Percentiles rank a stretch among this genome's conserved stretches.
Evolutionary conservation across 64 coral and sea anemone species (phyloP).

Genomic region (Dendrophyllia cribrosa): DNA sequence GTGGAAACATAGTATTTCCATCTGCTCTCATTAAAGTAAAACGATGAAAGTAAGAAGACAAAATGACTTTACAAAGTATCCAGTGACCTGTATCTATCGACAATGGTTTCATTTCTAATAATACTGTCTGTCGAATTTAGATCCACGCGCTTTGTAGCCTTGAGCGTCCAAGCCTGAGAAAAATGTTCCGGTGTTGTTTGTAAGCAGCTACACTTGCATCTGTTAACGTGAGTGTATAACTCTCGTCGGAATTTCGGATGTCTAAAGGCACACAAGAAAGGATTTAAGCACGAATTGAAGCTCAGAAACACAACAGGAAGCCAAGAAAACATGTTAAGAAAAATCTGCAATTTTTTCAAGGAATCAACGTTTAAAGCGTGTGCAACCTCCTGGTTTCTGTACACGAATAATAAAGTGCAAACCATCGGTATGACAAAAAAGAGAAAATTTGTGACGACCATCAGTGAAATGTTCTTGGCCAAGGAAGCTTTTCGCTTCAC

Average conservation of each 20-base stretch:
- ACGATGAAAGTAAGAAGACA: too few relatives aligned
- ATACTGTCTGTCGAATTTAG: neutral
- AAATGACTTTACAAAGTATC: neutral
- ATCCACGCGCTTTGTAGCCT: neutral
- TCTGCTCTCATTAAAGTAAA: too few relatives aligned
- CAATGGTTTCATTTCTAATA: neutral
- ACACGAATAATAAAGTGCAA: slow-evolving; percentile 53
- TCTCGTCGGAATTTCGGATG: slow-evolving; percentile 51
- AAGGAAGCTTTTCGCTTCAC: slow-evolving; percentile 60
- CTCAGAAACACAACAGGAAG: slow-evolving; percentile 54
- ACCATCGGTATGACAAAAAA: slow-evolving; percentile 55
- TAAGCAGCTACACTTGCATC: neutral
- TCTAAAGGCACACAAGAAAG: slow-evolving; percentile 66
- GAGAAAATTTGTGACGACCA: slow-evolving; percentile 60
- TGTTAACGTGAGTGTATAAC: neutral
- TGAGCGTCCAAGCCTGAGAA: slow-evolving; percentile 1
- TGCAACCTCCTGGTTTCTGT: neutral
- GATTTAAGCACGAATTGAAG: slow-evolving; percentile 72
- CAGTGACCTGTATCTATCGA: slow-evolving; percentile 7
- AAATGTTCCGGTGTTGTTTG: neutral
- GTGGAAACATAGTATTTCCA: too few relatives aligned
- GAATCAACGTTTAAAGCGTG: slow-evolving; percentile 11
- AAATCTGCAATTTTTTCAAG: slow-evolving; percentile 7
- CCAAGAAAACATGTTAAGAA: slow-evolving; percentile 62
- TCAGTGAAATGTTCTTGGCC: slow-evolving; percentile 50